Evolutionary conservation across 2,888 invertebrate genomes (phyloP).

Genomic region (Cataglyphis livida): DNA sequence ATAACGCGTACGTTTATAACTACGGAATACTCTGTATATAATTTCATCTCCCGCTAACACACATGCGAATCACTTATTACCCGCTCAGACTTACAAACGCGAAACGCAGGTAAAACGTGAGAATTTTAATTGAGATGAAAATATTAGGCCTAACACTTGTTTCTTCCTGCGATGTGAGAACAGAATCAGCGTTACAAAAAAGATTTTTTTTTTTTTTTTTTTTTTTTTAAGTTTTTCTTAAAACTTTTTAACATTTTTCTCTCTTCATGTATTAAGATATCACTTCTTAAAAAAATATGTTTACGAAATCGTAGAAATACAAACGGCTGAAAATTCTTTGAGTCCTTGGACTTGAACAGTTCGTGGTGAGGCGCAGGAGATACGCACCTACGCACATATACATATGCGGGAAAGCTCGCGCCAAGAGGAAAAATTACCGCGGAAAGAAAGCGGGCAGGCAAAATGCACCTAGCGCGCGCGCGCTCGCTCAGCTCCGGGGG

Average conservation of each 20-base stretch:
- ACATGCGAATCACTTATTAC: neutral
- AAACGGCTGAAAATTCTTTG: neutral
- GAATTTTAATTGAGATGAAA: neutral
- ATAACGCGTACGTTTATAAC: neutral
- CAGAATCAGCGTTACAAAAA: neutral
- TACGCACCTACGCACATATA: neutral
- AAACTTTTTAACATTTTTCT: neutral
- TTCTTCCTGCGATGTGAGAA: neutral
- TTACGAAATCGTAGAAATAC: neutral
- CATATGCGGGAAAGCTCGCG: slow-evolving; percentile 28
- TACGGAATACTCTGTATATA: neutral
- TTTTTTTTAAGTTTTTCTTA: too few relatives aligned
- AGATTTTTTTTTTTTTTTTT: neutral
- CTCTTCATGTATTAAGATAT: neutral
- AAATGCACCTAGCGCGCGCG: slow-evolving; percentile 74
- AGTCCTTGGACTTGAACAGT: neutral
- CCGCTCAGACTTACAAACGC: neutral
- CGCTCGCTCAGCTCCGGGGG: slow-evolving; percentile 81
- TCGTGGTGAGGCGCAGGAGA: neutral
- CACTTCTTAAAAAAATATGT: neutral
- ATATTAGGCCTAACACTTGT: neutral
- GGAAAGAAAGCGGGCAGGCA: slow-evolving; percentile 74
- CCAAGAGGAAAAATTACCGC: slow-evolving; percentile 14
- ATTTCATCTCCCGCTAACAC: neutral
- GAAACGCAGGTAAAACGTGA: neutral